These are phyloP conservation scores for Osmoderma eremita DNA, from an alignment of 2,888 invertebrate species.

Conservation along the genomic window DNA sequence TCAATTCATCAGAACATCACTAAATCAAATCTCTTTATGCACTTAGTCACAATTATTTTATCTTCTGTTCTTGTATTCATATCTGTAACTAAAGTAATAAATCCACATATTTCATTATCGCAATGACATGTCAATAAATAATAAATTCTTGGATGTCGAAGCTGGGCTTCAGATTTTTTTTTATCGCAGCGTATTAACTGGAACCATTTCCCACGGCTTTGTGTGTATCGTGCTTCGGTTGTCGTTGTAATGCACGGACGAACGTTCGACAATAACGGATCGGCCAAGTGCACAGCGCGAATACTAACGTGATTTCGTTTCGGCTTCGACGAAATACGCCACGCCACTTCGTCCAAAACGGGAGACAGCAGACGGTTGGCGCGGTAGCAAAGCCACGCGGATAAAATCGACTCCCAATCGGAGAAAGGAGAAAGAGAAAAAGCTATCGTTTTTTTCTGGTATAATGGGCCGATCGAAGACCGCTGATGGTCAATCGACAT, in stretches of 20 bases:
- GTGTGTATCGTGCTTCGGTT: not conserved
- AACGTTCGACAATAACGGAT: constrained; percentile 14
- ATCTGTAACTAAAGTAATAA: too few species aligned
- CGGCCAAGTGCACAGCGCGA: constrained; percentile 13
- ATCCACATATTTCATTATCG: too few species aligned
- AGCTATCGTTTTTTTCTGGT: constrained; percentile 3
- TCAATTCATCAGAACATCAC: too few species aligned
- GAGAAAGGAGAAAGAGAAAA: constrained; percentile 6
- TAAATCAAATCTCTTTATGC: too few species aligned
- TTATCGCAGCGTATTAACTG: not conserved
- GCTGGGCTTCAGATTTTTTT: too few species aligned
- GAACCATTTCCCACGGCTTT: constrained; percentile 19
- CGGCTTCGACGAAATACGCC: constrained; percentile 7
- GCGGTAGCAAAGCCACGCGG: not conserved
- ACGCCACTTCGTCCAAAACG: not conserved
- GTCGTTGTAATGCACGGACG: constrained; percentile 12
- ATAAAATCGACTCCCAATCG: not conserved
- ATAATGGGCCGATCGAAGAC: not conserved
- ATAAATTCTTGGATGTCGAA: too few species aligned
- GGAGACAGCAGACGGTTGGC: not conserved
- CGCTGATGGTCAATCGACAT: not conserved
- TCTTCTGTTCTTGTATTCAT: too few species aligned
- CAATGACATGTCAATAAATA: too few species aligned
- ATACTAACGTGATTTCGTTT: constrained; percentile 21
- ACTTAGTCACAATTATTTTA: too few species aligned